These are phyloP conservation scores for Dinoponera quadriceps DNA, from an alignment of 1,140 invertebrate genomes.

Conservation along the genomic window DNA sequence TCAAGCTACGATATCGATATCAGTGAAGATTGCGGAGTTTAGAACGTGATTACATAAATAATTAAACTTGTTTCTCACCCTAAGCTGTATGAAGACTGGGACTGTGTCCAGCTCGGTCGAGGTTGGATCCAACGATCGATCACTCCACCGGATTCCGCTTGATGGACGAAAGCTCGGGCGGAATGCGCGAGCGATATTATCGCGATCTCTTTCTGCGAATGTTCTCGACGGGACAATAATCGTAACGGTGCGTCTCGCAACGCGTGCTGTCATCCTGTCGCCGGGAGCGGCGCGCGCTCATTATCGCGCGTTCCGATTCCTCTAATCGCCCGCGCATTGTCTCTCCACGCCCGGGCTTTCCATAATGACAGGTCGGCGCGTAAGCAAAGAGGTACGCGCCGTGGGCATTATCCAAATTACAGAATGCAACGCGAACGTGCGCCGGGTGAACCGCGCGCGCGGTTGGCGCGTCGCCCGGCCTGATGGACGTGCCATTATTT, in stretches of 20 bases:
- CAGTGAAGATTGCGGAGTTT: no score
- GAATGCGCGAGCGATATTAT: background rate
- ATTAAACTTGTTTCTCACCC: no score
- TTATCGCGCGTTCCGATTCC: constrained; percentile 50
- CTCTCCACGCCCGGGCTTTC: constrained; percentile 55
- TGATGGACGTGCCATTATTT: background rate
- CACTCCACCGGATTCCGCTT: background rate
- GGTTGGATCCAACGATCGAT: no score
- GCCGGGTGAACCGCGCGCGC: background rate
- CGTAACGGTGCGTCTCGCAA: background rate
- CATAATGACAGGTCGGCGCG: constrained; percentile 71
- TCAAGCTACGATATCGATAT: no score
- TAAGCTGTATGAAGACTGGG: no score
- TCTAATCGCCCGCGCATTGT: constrained; percentile 58
- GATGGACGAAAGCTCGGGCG: background rate
- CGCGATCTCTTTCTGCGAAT: background rate
- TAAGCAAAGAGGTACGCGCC: constrained; percentile 10
- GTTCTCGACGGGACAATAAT: constrained; percentile 13
- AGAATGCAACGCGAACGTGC: constrained; percentile 20
- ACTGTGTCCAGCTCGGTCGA: no score
- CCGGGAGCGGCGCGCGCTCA: constrained; percentile 3
- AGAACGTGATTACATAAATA: no score
- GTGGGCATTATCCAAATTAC: constrained; percentile 60
- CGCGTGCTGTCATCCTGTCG: background rate
- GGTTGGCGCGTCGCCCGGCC: constrained; percentile 13